Conservation (phyloP, 2,888 invertebrate genomes). For the Rosalia funebris region DNA sequence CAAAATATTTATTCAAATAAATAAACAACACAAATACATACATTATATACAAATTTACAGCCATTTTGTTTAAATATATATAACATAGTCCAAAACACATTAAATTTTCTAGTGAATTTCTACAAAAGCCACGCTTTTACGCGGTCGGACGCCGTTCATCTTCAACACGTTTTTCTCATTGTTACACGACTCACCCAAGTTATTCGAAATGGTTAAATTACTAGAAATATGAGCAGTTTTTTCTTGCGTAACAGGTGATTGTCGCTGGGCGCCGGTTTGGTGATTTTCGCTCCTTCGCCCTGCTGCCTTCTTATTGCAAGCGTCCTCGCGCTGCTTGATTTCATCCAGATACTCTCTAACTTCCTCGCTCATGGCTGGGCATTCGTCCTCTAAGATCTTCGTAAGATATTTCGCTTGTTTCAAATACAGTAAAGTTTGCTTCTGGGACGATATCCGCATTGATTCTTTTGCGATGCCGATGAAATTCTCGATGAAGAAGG, state of each 20-base stretch:
- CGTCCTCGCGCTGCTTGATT: constrained; percentile 66
- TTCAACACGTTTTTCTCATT: not conserved
- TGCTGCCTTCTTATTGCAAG: constrained; percentile 10
- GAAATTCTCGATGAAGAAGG: constrained; percentile 78
- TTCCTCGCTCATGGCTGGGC: constrained; percentile 66
- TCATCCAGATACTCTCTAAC: constrained; percentile 68
- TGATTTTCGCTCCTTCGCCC: not conserved
- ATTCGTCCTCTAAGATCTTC: constrained; percentile 68
- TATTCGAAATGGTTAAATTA: not conserved
- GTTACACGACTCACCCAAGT: not conserved
- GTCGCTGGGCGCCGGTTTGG: no score
- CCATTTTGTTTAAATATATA: no score
- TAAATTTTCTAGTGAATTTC: constrained; percentile 19
- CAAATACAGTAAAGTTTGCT: constrained; percentile 74
- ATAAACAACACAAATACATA: constrained; percentile 10
- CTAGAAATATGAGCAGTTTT: not conserved
- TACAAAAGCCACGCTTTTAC: constrained; percentile 28
- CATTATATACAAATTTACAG: constrained; percentile 18
- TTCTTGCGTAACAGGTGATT: not conserved
- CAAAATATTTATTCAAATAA: constrained; percentile 24
- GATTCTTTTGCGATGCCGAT: constrained; percentile 76
- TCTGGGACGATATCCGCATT: constrained; percentile 69
- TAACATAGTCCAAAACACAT: no score
- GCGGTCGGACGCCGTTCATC: constrained; percentile 4
- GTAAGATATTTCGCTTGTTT: constrained; percentile 77